Evolutionary conservation across 2,888 invertebrate species (phyloP).

Genomic region (Dusona sp.): DNA sequence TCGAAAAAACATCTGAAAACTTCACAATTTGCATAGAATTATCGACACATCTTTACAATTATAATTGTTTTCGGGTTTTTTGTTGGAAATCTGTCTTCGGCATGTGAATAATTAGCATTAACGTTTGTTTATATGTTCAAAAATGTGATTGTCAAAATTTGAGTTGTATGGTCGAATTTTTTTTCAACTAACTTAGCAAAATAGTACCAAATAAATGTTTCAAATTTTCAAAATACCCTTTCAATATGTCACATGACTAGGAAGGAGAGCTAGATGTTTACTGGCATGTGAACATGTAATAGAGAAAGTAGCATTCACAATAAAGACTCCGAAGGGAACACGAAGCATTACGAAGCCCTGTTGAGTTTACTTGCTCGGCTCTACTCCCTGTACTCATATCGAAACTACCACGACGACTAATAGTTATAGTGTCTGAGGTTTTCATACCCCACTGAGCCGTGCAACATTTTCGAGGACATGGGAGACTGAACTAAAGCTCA

Average conservation of each 20-base stretch:
- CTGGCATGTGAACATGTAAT: neutral
- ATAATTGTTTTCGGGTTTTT: no score
- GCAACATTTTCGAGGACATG: conserved; percentile 70
- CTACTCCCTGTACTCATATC: conserved; percentile 33
- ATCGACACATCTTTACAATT: no score
- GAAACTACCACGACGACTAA: conserved; percentile 71
- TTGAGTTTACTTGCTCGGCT: conserved; percentile 73
- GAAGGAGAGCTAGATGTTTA: neutral
- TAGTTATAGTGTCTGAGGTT: conserved; percentile 83
- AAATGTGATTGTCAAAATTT: no score
- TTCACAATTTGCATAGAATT: neutral
- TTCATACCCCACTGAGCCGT: conserved; percentile 83
- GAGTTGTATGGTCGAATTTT: no score
- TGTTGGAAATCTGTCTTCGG: no score
- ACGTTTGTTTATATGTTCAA: no score
- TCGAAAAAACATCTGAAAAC: neutral
- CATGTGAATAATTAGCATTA: no score
- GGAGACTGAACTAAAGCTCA: conserved; percentile 13
- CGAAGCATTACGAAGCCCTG: conserved; percentile 82
- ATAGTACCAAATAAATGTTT: no score
- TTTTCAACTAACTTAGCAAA: no score
- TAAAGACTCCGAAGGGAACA: conserved; percentile 70
- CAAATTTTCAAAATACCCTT: neutral
- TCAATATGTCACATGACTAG: neutral
- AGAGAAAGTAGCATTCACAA: conserved; percentile 68